Percentiles rank a stretch among this genome's conserved stretches.
Evolutionary conservation across 2,797 vertebrate genomes (phyloP).

Genomic region (Scomberomorus guttatus): DNA sequence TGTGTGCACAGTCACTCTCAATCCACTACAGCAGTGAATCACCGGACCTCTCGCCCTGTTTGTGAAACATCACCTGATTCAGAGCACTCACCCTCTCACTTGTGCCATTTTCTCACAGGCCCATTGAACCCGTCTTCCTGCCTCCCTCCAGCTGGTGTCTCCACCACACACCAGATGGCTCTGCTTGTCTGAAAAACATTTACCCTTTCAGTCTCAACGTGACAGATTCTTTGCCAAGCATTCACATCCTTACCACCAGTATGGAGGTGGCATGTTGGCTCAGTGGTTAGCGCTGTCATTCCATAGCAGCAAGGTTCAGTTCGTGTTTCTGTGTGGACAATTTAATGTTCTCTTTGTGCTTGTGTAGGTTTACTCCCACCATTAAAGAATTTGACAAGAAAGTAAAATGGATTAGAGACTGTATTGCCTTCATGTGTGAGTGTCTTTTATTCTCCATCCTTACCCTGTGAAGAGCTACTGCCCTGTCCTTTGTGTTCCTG

Average conservation of each 20-base stretch:
- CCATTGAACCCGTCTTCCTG: conserved; percentile 58
- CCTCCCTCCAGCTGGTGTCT: conserved; percentile 80
- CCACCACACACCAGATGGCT: conserved; percentile 83
- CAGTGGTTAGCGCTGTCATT: conserved; percentile 54
- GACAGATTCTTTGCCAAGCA: conserved; percentile 64
- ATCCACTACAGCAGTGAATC: conserved; percentile 40
- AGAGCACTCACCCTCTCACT: conserved; percentile 52
- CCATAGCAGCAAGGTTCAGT: conserved; percentile 47
- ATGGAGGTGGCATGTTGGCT: conserved; percentile 61
- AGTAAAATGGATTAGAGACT: conserved; percentile 14
- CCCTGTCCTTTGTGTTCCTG: not conserved
- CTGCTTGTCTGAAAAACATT: conserved; percentile 71
- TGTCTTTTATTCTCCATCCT: not conserved
- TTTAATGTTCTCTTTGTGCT: conserved; percentile 13
- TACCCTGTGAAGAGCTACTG: conserved; percentile 6
- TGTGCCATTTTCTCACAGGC: conserved; percentile 61
- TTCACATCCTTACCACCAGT: conserved; percentile 50
- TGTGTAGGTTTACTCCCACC: conserved; percentile 34
- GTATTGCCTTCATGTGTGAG: not conserved
- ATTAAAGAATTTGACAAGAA: not conserved
- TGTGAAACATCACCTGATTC: conserved; percentile 68
- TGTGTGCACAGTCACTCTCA: conserved; percentile 2
- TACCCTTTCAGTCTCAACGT: conserved; percentile 75
- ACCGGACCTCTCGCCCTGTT: conserved; percentile 52
- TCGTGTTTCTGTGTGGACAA: conserved; percentile 33